Evolutionary conservation across 2,888 invertebrate species (phyloP).

Genomic region (Spisula subtruncata): DNA sequence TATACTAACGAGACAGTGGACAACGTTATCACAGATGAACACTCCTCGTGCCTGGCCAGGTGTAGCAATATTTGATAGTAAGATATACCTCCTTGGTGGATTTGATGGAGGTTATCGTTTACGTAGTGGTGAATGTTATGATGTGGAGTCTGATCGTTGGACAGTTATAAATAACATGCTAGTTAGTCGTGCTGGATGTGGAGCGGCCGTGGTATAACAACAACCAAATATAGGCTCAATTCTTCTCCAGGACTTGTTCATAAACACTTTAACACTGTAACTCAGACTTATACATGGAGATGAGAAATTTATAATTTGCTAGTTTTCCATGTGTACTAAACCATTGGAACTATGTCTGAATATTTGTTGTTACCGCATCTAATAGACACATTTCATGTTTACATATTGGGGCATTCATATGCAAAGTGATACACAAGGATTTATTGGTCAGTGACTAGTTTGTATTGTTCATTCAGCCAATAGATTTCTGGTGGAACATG

Average conservation of each 20-base stretch:
- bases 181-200: conserved; percentile 96
- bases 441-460: too few relatives aligned
- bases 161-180: conserved; percentile 94
- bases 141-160: conserved; percentile 93
- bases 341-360: too few relatives aligned
- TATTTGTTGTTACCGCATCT: too few relatives aligned
- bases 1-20: conserved; percentile 85
- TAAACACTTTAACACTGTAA: too few relatives aligned
- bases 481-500: too few relatives aligned
- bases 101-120: conserved; percentile 98
- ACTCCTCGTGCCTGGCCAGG: conserved; percentile 86
- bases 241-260: neutral
- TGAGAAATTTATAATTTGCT: too few relatives aligned
- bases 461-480: too few relatives aligned
- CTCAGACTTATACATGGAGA: too few relatives aligned
- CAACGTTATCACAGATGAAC: conserved; percentile 84
- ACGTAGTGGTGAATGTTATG: conserved; percentile 96
- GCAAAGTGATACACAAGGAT: too few relatives aligned
- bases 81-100: conserved; percentile 91
- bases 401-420: too few relatives aligned
- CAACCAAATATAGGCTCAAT: neutral
- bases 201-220: conserved; percentile 92
- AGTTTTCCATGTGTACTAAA: too few relatives aligned
- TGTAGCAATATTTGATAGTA: conserved; percentile 84
- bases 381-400: too few relatives aligned